phyloP scores from a whole-genome alignment of 2,113 vertebrate genomes.

The Hydrochoerus hydrochaeris region DNA sequence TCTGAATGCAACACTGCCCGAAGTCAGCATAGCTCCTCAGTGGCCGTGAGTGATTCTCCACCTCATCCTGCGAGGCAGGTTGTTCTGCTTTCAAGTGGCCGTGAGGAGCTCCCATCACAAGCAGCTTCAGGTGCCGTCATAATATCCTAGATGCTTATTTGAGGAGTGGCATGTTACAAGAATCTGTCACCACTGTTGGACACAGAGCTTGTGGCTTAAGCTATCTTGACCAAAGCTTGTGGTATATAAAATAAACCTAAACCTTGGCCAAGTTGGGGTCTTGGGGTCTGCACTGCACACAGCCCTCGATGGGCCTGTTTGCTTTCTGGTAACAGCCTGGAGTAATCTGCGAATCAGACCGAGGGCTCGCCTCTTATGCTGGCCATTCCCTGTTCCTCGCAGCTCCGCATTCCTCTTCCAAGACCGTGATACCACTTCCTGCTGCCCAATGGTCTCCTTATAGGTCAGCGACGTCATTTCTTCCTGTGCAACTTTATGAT shows the following conservation, averaged over 20 bases:
- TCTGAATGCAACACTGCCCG: not conserved
- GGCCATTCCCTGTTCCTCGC: not conserved
- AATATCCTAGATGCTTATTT: not conserved
- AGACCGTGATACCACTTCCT: not conserved
- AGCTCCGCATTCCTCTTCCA: not conserved
- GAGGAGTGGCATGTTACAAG: not conserved
- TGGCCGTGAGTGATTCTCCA: not conserved
- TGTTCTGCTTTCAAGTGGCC: not conserved
- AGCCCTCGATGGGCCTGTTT: not conserved
- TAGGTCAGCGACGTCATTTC: not conserved
- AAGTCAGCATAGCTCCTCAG: not conserved
- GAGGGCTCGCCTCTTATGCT: not conserved
- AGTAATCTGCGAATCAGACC: not conserved
- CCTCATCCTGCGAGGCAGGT: accelerated
- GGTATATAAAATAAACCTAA: not conserved
- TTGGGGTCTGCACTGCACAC: not conserved
- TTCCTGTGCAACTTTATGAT: not conserved
- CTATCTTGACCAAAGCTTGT: not conserved
- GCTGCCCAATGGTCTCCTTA: not conserved
- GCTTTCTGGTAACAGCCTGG: not conserved
- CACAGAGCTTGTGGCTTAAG: not conserved
- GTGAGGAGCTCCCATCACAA: not conserved
- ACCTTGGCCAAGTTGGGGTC: too few relatives aligned
- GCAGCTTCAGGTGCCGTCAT: not conserved
- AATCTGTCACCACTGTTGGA: not conserved